These are phyloP conservation scores for Herpetotheres cachinnans DNA, from an alignment of 2,113 vertebrate genomes.

Conservation along the genomic window DNA sequence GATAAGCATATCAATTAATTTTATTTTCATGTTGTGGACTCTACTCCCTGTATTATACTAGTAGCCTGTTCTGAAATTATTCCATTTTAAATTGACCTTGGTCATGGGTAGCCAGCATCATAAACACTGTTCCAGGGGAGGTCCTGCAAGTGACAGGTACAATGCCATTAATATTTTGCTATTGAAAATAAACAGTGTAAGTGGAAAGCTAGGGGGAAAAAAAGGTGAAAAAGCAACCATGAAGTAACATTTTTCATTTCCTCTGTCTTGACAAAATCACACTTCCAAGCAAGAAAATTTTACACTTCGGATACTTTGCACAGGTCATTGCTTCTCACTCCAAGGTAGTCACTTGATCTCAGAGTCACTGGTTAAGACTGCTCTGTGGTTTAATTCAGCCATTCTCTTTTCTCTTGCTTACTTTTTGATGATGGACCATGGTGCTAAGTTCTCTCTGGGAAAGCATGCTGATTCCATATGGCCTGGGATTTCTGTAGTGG, in stretches of 20 bases:
- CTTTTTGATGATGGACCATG: slow-evolving; percentile 12
- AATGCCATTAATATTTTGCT: background rate
- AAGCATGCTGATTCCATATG: slow-evolving; percentile 54
- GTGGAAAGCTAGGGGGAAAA: background rate
- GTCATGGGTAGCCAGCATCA: background rate
- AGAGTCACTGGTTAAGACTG: background rate
- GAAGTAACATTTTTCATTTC: background rate
- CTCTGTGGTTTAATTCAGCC: slow-evolving; percentile 43
- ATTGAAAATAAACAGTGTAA: background rate
- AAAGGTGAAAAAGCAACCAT: background rate
- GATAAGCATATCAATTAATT: background rate
- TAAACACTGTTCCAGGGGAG: background rate
- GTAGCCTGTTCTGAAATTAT: background rate
- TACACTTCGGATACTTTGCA: background rate
- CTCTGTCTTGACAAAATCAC: slow-evolving; percentile 1
- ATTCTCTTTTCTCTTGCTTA: slow-evolving; percentile 11
- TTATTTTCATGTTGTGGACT: background rate
- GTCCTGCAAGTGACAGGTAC: background rate
- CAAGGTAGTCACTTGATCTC: background rate
- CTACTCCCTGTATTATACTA: background rate
- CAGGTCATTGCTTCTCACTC: background rate
- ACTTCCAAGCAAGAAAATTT: background rate
- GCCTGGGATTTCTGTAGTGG: slow-evolving; percentile 38
- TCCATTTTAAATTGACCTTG: background rate
- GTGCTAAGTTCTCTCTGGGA: slow-evolving; percentile 42